A percentile compares a stretch with the other conserved stretches of the same genome.
phyloP scores from a whole-genome alignment of 2,113 vertebrate genomes.

The Uria lomvia region DNA sequence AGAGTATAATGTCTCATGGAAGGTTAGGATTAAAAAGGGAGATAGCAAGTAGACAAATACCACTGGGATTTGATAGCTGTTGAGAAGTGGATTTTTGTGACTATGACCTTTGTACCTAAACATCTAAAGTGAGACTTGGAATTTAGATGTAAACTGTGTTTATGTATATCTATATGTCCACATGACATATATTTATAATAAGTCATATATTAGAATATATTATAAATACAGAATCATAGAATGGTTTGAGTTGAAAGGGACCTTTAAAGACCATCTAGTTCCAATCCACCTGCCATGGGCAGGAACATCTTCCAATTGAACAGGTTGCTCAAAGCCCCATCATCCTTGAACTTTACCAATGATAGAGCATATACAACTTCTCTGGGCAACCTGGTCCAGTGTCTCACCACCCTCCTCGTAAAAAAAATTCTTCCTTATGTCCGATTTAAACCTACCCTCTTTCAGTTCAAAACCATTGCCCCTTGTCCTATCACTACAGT shows the following conservation, averaged over 20 bases:
- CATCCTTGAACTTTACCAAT: not conserved
- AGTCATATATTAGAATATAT: not conserved
- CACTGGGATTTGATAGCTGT: not conserved
- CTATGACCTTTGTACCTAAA: not conserved
- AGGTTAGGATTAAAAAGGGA: not conserved
- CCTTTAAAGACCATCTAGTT: not conserved
- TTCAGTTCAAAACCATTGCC: not conserved
- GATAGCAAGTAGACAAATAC: fast-evolving
- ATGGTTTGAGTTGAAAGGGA: not conserved
- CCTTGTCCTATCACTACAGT: not conserved
- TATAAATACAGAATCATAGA: not conserved
- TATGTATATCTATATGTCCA: not conserved
- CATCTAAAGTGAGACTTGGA: not conserved
- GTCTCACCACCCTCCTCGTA: not conserved
- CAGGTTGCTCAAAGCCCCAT: fast-evolving
- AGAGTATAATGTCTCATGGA: not conserved
- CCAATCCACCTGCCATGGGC: fast-evolving
- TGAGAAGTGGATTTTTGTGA: not conserved
- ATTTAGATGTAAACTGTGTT: not conserved
- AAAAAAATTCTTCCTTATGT: not conserved
- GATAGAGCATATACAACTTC: not conserved
- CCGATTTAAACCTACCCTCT: not conserved
- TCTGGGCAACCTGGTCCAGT: not conserved
- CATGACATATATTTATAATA: not conserved
- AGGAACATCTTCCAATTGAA: not conserved